Evolutionary conservation across 1,140 invertebrate genomes (phyloP), one percentile per base, ranked within the genome.

Genomic region (Drosophila varians): DNA sequence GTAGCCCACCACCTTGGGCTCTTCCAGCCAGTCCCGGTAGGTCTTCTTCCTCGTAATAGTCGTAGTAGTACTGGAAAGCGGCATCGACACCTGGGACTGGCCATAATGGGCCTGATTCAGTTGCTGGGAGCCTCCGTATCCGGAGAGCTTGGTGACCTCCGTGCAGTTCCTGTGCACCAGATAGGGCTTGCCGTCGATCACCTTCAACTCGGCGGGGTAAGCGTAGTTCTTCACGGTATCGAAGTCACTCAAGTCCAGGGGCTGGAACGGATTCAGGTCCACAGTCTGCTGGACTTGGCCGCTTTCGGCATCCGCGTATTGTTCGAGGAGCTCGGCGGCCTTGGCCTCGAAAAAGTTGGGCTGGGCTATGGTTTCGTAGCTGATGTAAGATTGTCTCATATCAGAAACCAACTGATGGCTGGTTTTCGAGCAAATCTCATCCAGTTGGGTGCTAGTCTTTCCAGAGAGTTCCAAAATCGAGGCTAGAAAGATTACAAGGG

Each of bases 101-200:
- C 45, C 45, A n/a, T 45, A 65, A 14, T 53, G 62, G 8, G 31
- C 42, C 1, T 52, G 56, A 8, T 49, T 72, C 0, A 64, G 5
- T 9, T 73, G 74, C 7, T 36, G 36, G 1, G 47, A 62, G 18
- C 42, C 66, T 0, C 52, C 52, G 9, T 48, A 77, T 6, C 47
- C 72, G 0, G 77, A 64, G n/a, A 89, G 4, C 8, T 64, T 86
- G 2, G 68, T 75, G 16, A 90, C 89, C 45, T 90, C 89, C 0
- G 90, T 90, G 25, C 77, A 87, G 43, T 91, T 91, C 6, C 89
- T 77, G 49, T 91, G 88, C 36, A 90, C 90, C 6, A 90, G 66
- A 48, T 80, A 90, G 4, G 87, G 89, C 34, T 91, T 87, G 19
- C 90, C 90, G 42, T 84, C 72, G 28, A 91, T 71, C 5, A 90